A percentile compares a stretch with the other conserved stretches of the same genome.
Evolutionary conservation across 2,797 vertebrate species (phyloP).

Genomic region (Remorina albescens): DNA sequence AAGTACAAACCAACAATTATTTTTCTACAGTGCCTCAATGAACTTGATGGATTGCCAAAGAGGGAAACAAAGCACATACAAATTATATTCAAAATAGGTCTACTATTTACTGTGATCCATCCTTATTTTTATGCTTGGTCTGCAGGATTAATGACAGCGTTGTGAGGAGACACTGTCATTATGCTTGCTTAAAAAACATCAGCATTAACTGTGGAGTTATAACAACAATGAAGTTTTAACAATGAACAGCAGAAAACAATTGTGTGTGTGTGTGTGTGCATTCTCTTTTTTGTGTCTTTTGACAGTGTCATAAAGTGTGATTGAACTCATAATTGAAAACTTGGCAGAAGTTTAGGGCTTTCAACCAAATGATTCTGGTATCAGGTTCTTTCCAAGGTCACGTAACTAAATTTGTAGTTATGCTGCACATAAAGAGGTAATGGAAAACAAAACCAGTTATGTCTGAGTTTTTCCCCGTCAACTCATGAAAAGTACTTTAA

Average conservation of each 20-base stretch:
- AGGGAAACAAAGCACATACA: slow-evolving; percentile 40
- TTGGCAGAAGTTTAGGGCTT: slow-evolving; percentile 6
- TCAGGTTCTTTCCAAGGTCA: slow-evolving; percentile 4
- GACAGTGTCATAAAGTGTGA: not conserved
- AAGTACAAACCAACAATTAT: slow-evolving; percentile 11
- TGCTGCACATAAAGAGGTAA: not conserved
- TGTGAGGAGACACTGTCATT: slow-evolving; percentile 28
- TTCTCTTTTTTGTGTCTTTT: not conserved
- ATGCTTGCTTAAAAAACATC: slow-evolving; percentile 2
- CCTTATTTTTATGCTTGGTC: slow-evolving; percentile 29
- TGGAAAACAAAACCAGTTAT: not conserved
- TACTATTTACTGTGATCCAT: slow-evolving; percentile 20
- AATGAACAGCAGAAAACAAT: not conserved
- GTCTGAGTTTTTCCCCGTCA: slow-evolving; percentile 24
- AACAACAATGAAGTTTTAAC: slow-evolving; percentile 3
- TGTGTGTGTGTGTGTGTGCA: not conserved
- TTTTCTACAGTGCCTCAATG: slow-evolving; percentile 22
- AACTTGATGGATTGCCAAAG: slow-evolving; percentile 30
- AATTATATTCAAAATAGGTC: slow-evolving; percentile 49
- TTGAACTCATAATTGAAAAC: slow-evolving; percentile 19
- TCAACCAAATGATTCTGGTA: slow-evolving; percentile 3
- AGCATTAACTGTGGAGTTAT: slow-evolving; percentile 19
- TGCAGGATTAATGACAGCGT: slow-evolving; percentile 41
- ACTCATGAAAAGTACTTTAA: not conserved
- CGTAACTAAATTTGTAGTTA: not conserved